Evolutionary conservation across 1,140 invertebrate genomes (phyloP).

Genomic region (Arion vulgaris): DNA sequence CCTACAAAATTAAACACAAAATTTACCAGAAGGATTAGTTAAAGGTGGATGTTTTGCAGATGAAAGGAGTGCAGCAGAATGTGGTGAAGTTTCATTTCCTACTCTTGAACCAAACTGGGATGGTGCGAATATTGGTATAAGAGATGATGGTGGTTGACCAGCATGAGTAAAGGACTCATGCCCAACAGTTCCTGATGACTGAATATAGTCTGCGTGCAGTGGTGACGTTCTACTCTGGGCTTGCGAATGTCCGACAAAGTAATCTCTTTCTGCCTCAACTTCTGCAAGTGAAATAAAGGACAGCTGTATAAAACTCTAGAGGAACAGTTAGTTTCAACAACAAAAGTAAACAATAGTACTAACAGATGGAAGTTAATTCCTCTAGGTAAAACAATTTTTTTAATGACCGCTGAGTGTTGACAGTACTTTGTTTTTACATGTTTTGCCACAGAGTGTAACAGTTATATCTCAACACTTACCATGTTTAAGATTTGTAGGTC

Average conservation of each 20-base stretch:
- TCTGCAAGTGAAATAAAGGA: slow-evolving; percentile 56
- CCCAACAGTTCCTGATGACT: slow-evolving; percentile 25
- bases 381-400: too few species aligned
- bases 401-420: too few species aligned
- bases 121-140: slow-evolving; percentile 7
- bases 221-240: slow-evolving; percentile 12
- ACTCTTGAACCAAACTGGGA: background rate
- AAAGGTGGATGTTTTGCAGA: background rate
- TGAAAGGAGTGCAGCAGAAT: slow-evolving; percentile 33
- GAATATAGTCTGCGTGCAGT: slow-evolving; percentile 36
- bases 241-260: slow-evolving; percentile 61
- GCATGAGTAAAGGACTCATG: slow-evolving; percentile 63
- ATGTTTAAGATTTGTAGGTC: too few species aligned
- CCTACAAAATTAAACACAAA: too few species aligned
- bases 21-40: too few species aligned
- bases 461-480: too few species aligned
- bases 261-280: slow-evolving; percentile 65
- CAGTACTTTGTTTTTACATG: too few species aligned
- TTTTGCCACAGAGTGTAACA: too few species aligned
- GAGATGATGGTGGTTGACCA: slow-evolving; percentile 46
- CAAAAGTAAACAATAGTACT: too few species aligned
- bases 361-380: too few species aligned
- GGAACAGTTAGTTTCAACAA: too few species aligned
- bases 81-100: slow-evolving; percentile 19
- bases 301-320: too few species aligned